Conservation (phyloP, 2,888 invertebrate species). For the Neoscelio sp. region DNA sequence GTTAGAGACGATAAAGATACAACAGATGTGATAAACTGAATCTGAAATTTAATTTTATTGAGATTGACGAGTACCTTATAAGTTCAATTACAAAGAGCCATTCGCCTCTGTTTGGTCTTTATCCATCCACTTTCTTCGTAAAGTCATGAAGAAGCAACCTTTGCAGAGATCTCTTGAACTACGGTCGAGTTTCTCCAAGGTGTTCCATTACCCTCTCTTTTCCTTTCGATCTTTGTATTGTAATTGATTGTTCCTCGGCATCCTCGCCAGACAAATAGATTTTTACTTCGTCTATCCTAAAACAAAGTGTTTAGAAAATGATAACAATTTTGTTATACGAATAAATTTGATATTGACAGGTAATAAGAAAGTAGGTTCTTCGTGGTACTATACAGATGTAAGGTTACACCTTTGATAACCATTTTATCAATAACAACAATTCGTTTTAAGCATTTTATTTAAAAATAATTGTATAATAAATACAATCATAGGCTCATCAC, state of each 20-base stretch:
- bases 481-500: no score
- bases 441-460: no score
- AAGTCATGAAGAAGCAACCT: conserved; percentile 76
- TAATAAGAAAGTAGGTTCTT: no score
- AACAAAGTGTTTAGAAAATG: no score
- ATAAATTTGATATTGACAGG: no score
- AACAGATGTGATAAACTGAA: no score
- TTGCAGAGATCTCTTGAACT: conserved; percentile 78
- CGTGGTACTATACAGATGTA: no score
- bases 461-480: no score
- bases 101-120: conserved; percentile 55
- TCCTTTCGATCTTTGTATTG: conserved; percentile 45
- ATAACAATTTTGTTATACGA: no score
- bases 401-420: no score
- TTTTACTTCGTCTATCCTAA: conserved; percentile 23
- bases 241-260: conserved; percentile 59
- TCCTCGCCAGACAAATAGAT: background rate
- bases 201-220: conserved; percentile 62
- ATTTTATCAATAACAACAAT: no score
- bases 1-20: no score
- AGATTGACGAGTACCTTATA: conserved; percentile 29
- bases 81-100: conserved; percentile 39
- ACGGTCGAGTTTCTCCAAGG: conserved; percentile 80
- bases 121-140: conserved; percentile 79
- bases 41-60: background rate